A percentile compares a stretch with the other conserved stretches of the same genome.
These are phyloP conservation scores for Himalopsyche japonica DNA, from an alignment of 2,888 invertebrate species.

Conservation along the genomic window DNA sequence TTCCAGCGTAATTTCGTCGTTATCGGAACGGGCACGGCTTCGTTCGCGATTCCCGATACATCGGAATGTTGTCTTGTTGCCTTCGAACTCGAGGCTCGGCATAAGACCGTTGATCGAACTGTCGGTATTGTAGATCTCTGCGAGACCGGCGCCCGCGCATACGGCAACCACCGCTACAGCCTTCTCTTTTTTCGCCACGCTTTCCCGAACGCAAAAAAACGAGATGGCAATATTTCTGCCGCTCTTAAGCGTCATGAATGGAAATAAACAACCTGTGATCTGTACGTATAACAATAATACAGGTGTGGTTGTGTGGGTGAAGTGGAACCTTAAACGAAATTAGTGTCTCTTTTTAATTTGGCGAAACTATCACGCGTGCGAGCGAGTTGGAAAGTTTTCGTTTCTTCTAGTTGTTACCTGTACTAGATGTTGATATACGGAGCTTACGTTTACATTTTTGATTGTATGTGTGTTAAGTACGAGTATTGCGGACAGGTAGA, in stretches of 20 bases:
- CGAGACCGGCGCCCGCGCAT: constrained; percentile 51
- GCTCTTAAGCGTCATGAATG: constrained; percentile 16
- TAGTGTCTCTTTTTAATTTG: background rate
- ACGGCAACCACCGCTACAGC: constrained; percentile 41
- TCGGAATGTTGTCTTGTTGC: constrained; percentile 37
- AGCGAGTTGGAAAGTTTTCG: background rate
- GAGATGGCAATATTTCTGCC: background rate
- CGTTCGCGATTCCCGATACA: constrained; percentile 22
- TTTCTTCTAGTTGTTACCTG: constrained; percentile 9
- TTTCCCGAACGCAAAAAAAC: background rate
- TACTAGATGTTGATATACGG: constrained; percentile 1
- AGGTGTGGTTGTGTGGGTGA: constrained; percentile 18
- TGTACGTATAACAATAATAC: background rate
- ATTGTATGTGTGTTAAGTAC: constrained; percentile 1
- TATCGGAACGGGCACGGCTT: constrained; percentile 2
- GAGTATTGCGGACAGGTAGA: constrained; percentile 22
- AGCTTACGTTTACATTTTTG: background rate
- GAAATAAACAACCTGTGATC: constrained; percentile 26
- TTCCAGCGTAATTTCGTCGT: background rate
- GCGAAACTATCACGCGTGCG: background rate
- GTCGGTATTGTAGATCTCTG: constrained; percentile 55
- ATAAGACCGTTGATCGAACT: constrained; percentile 60
- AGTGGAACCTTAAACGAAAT: background rate
- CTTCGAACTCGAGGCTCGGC: constrained; percentile 52
- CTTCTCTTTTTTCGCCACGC: constrained; percentile 7